A percentile compares a stretch with the other conserved stretches of the same genome.
These are phyloP conservation scores for Graptemys geographica DNA, from an alignment of 2,797 vertebrate species.

Conservation along the genomic window DNA sequence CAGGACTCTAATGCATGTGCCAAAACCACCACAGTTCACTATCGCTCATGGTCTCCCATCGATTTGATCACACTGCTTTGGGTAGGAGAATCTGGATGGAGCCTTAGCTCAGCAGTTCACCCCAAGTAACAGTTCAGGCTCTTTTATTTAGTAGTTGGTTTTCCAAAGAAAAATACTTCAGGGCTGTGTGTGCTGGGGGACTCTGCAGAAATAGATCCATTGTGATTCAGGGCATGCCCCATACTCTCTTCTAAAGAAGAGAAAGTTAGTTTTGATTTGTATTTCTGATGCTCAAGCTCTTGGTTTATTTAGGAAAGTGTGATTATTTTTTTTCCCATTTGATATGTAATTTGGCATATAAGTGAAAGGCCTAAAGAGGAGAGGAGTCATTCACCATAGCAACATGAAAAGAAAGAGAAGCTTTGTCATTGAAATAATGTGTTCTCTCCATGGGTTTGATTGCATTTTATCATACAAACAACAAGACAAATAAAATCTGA, in stretches of 20 bases:
- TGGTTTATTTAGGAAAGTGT: background rate
- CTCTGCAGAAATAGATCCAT: conserved; percentile 18
- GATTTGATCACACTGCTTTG: background rate
- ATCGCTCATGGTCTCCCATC: background rate
- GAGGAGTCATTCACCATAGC: conserved; percentile 29
- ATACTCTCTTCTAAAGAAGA: background rate
- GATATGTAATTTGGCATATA: background rate
- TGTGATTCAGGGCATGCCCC: background rate
- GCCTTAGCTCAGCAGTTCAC: background rate
- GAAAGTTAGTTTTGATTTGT: background rate
- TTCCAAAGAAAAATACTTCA: background rate
- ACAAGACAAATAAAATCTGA: background rate
- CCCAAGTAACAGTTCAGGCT: background rate
- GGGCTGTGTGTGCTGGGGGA: background rate
- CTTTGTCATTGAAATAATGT: background rate
- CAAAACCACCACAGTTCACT: background rate
- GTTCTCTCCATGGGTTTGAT: background rate
- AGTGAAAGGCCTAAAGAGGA: background rate
- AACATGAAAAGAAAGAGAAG: background rate
- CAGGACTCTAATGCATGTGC: too few species aligned
- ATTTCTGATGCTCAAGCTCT: conserved; percentile 27
- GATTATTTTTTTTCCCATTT: background rate
- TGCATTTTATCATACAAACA: background rate
- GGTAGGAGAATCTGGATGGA: background rate
- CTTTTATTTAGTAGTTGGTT: background rate